Evolutionary conservation across 1,140 invertebrate species (phyloP).

Genomic region (Drosophila sproati): DNA sequence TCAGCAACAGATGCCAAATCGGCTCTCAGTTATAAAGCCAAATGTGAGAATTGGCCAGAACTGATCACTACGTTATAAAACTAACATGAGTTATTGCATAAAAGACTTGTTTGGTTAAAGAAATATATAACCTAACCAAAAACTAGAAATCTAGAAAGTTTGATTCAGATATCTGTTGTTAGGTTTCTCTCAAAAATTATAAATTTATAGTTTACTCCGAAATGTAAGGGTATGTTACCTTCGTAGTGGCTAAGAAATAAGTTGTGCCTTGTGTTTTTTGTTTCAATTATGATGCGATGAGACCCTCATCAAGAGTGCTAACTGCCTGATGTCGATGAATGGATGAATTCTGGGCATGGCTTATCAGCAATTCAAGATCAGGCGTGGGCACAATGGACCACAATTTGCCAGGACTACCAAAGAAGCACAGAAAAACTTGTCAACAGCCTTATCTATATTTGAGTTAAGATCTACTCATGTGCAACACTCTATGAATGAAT

Average conservation of each 20-base stretch:
- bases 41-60: too few species aligned
- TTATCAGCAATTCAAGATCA: constrained; percentile 60
- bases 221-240: neutral
- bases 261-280: constrained; percentile 42
- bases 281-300: constrained; percentile 41
- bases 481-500: constrained; percentile 12
- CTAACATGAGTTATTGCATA: too few species aligned
- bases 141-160: too few species aligned
- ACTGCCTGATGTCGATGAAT: constrained; percentile 52
- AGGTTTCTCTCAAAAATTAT: too few species aligned
- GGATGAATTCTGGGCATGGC: constrained; percentile 38
- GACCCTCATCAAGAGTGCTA: constrained; percentile 71
- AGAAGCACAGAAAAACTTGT: constrained; percentile 61
- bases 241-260: too few species aligned
- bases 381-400: constrained; percentile 32
- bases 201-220: too few species aligned
- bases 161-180: too few species aligned
- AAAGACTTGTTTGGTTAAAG: too few species aligned
- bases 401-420: constrained; percentile 55
- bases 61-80: too few species aligned
- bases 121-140: too few species aligned
- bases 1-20: too few species aligned
- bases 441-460: constrained; percentile 46
- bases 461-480: constrained; percentile 5
- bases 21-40: too few species aligned